Evolutionary conservation across 2,113 vertebrate species (phyloP).

Genomic region (Poeciliopsis turrubarensis): DNA sequence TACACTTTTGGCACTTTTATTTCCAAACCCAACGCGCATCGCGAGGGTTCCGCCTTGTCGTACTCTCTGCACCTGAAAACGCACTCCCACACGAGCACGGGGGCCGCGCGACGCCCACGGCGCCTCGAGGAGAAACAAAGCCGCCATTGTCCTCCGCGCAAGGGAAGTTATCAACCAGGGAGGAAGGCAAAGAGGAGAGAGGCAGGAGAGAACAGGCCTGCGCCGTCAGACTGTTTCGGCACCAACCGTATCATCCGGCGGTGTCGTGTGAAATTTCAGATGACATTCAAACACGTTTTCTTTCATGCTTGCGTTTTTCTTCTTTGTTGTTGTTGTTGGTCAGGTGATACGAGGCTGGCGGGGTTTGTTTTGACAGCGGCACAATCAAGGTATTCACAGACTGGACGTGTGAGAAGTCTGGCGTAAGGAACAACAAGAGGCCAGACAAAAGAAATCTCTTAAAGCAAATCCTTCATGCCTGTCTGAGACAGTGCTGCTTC

Average conservation of each 20-base stretch:
- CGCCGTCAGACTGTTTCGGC: slow-evolving; percentile 65
- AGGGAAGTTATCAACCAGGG: slow-evolving; percentile 73
- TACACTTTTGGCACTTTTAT: slow-evolving; percentile 70
- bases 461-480: slow-evolving; percentile 63
- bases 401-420: slow-evolving; percentile 60
- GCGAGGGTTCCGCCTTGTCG: slow-evolving; percentile 38
- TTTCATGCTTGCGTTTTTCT: slow-evolving; percentile 7
- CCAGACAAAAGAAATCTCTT: slow-evolving; percentile 56
- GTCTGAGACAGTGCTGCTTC: slow-evolving; percentile 62
- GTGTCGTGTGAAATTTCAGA: slow-evolving; percentile 80
- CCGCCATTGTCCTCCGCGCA: slow-evolving; percentile 71
- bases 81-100: slow-evolving; percentile 47
- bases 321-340: slow-evolving; percentile 24
- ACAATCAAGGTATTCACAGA: slow-evolving; percentile 72
- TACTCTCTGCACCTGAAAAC: slow-evolving; percentile 55
- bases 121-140: slow-evolving; percentile 69
- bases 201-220: slow-evolving; percentile 39
- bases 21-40: slow-evolving; percentile 43
- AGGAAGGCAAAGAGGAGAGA: slow-evolving; percentile 22
- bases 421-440: slow-evolving; percentile 51
- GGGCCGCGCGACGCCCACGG: slow-evolving; percentile 47
- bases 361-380: slow-evolving; percentile 58
- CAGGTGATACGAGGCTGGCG: slow-evolving; percentile 16
- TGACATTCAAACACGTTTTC: slow-evolving; percentile 72
- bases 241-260: slow-evolving; percentile 75